phyloP scores from a whole-genome alignment of 2,113 vertebrate species.

The Cygnus buccinator region DNA sequence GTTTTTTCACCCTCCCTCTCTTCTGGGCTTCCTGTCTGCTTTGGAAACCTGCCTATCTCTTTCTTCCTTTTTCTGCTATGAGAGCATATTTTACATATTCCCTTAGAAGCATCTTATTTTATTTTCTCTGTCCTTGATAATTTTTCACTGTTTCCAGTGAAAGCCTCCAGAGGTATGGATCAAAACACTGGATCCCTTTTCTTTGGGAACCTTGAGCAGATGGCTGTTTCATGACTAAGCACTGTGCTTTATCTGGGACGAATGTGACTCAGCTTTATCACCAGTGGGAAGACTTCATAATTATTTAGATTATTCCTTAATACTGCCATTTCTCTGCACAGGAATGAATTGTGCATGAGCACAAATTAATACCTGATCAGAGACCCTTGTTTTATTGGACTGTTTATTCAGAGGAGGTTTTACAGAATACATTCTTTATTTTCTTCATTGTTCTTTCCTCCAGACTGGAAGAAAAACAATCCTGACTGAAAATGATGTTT shows the following conservation, averaged over 20 bases:
- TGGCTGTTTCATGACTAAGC: neutral
- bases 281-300: neutral
- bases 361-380: neutral
- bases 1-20: neutral
- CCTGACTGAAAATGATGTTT: constrained; percentile 20
- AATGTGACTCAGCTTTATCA: neutral
- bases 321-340: neutral
- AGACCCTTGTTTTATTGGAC: neutral
- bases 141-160: neutral
- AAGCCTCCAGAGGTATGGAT: neutral
- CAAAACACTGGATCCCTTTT: neutral
- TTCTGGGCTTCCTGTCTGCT: neutral
- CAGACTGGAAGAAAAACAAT: constrained; percentile 58
- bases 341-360: neutral
- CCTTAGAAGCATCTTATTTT: neutral
- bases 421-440: neutral
- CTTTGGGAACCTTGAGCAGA: neutral
- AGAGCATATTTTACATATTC: neutral
- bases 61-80: neutral
- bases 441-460: constrained; percentile 10
- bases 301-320: neutral
- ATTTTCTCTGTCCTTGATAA: neutral
- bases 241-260: neutral
- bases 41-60: neutral
- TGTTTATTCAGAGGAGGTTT: neutral